Conservation (phyloP, 2,888 invertebrate genomes). For the Melieria omissa region DNA sequence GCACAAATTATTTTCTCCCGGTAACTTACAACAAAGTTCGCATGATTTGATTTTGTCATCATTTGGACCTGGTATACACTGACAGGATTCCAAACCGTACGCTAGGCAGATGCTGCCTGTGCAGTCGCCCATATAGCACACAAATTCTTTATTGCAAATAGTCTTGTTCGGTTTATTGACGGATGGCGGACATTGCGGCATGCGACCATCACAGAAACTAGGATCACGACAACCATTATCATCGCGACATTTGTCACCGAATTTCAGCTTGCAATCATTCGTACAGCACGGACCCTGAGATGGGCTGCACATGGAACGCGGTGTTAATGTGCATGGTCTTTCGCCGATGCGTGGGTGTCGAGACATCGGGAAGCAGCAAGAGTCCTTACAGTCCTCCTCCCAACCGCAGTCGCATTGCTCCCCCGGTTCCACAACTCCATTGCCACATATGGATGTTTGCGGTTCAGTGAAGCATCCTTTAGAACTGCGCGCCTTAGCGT, state of each 20-base stretch:
- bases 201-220: constrained; percentile 89
- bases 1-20: constrained; percentile 84
- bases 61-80: constrained; percentile 83
- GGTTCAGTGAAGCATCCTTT: constrained; percentile 96
- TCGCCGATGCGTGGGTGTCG: constrained; percentile 81
- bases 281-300: constrained; percentile 95
- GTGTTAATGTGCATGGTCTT: constrained; percentile 87
- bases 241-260: constrained; percentile 89
- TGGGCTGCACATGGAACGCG: constrained; percentile 68
- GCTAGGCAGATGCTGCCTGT: constrained; percentile 98
- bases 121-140: constrained; percentile 96
- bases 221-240: constrained; percentile 94
- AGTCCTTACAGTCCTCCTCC: constrained; percentile 95
- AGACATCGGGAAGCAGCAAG: constrained; percentile 92
- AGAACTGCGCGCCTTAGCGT: constrained; percentile 87
- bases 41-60: constrained; percentile 89
- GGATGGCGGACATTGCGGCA: constrained; percentile 92
- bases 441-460: constrained; percentile 95
- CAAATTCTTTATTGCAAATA: constrained; percentile 96
- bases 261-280: constrained; percentile 83
- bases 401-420: constrained; percentile 99
- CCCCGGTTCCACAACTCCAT: constrained; percentile 95
- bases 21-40: constrained; percentile 90
- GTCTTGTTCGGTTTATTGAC: constrained; percentile 93
- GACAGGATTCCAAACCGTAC: constrained; percentile 95